Evolutionary conservation across 2,797 vertebrate genomes (phyloP), one percentile per base, ranked within the genome.

Genomic region (Sebastolobus alascanus): DNA sequence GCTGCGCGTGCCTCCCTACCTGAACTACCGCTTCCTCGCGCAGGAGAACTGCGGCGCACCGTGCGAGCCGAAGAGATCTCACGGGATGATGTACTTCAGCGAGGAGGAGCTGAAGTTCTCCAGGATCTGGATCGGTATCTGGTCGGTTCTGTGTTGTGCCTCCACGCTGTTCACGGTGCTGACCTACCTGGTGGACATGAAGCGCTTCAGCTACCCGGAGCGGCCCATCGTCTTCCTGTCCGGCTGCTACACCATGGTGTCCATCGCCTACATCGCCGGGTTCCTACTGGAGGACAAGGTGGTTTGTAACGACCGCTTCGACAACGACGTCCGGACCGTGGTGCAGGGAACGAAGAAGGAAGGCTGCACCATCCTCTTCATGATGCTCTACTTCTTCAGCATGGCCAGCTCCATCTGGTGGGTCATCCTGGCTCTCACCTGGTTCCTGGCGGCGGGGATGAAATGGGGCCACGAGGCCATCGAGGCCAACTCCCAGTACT

Each of bases 371-470:
- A 98, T 99, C 82, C 97, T 99, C 84, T 99, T 99, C 93, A 99
- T 99, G 98, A 98, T 99, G 97, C 96, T 99, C 1, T 99, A 99
- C 92, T 99, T 99, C 94, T 99, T 99, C 75, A 96, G 98, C 94
- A 99, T 99, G 98, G 97, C 98, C 94, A 98, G 97, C 92, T 99
- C 98, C 7, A 98, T 98, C 90, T 99, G 98, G 98, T 99, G 98
- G 98, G 98, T 98, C 78, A 97, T 99, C 75, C 93, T 99, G 76
- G 97, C 97, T 3, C 97, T 99, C 80, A 99, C 98, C 85, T 99
- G 98, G 98, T 99, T 99, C 92, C 93, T 99, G 89, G 97, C 98
- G 0, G 98, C 98, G 0, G 98, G 98, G 18, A 99, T 99, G 98
- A 99, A 98, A 83, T 99, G 98, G 98, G 98, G 98, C 33, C 98